A percentile compares a stretch with the other conserved stretches of the same genome.
phyloP scores from a whole-genome alignment of 30 jellyfish, hydroid and myxozoan genomes.

The Hydra vulgaris region DNA sequence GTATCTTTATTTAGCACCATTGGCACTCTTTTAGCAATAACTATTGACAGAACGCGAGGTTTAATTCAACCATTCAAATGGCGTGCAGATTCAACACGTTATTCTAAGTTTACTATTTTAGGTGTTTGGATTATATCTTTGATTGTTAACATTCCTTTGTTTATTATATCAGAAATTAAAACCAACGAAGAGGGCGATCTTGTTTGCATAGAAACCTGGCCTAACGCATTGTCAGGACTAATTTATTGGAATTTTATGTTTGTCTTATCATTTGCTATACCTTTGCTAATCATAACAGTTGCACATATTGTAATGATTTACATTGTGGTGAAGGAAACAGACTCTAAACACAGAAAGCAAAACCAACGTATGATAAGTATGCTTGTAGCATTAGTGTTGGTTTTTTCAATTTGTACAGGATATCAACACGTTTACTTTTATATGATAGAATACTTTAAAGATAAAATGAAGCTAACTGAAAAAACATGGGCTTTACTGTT shows the following conservation, averaged over 20 bases:
- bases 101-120: slow-evolving; percentile 41
- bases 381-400: slow-evolving; percentile 77
- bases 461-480: not conserved
- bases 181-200: slow-evolving; percentile 10
- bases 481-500: slow-evolving; percentile 5
- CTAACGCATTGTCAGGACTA: not conserved
- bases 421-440: slow-evolving; percentile 81
- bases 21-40: slow-evolving; percentile 84
- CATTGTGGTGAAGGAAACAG: slow-evolving; percentile 23
- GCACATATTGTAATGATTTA: slow-evolving; percentile 63
- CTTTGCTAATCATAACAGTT: slow-evolving; percentile 44
- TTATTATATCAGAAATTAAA: slow-evolving; percentile 19
- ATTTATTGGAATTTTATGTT: slow-evolving; percentile 73
- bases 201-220: slow-evolving; percentile 69
- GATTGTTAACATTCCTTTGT: slow-evolving; percentile 47
- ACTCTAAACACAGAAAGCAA: slow-evolving; percentile 38
- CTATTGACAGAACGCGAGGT: slow-evolving; percentile 91
- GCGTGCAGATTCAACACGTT: slow-evolving; percentile 71
- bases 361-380: slow-evolving; percentile 75
- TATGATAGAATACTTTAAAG: not conserved
- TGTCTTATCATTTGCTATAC: slow-evolving; percentile 35
- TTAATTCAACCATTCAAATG: slow-evolving; percentile 71
- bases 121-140: slow-evolving; percentile 73
- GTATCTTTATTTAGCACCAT: slow-evolving; percentile 59
- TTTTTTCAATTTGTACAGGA: slow-evolving; percentile 73